Evolutionary conservation across 2,797 vertebrate genomes (phyloP), one percentile per base, ranked within the genome.

Genomic region (Coregonus sp.): DNA sequence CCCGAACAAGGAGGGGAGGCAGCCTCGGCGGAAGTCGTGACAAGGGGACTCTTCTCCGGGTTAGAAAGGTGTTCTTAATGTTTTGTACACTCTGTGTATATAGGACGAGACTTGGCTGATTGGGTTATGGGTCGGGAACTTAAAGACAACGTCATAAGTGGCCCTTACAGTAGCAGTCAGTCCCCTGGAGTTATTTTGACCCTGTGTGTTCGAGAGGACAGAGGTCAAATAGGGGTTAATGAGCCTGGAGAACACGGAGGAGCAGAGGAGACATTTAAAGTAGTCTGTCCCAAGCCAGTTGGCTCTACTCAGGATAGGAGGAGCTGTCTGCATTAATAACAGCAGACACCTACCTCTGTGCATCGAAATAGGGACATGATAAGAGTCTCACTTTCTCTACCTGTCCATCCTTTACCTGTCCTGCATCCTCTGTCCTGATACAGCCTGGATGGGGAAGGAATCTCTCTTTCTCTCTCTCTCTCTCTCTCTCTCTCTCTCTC

Each of bases 141-240:
- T 73, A 69, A 59, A 78, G 16, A 68, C 33, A 72, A 52, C 35
- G 50, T 73, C 14, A 25, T 18, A 20, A 20, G 29, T 65, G 47
- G 5, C n/a, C 75, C 33, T 31, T 40, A 50, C 65, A 66, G 65
- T 66, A 29, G 65, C 25, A 66, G 12, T 33, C 18, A 35, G 67
- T 12, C 70, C 51, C 51, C 14, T 25, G 7, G 25, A 56, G 67
- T 70, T 33, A 73, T 61, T 51, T 54, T 89, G 75, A 83, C 81
- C 67, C 63, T 40, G 35, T 14, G 79, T 76, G 75, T 68, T 81
- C 78, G 35, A 33, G 25, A 80, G 35, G 69, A 59, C 74, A 78
- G 67, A 47, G 73, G 47, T 54, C 74, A 77, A 47, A 73, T 76
- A 76, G 69, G 47, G 74, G 79, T 76, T 86, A 82, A 85, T 71